phyloP scores from a whole-genome alignment of 1,140 invertebrate species.

The Phymastichus coffea region DNA sequence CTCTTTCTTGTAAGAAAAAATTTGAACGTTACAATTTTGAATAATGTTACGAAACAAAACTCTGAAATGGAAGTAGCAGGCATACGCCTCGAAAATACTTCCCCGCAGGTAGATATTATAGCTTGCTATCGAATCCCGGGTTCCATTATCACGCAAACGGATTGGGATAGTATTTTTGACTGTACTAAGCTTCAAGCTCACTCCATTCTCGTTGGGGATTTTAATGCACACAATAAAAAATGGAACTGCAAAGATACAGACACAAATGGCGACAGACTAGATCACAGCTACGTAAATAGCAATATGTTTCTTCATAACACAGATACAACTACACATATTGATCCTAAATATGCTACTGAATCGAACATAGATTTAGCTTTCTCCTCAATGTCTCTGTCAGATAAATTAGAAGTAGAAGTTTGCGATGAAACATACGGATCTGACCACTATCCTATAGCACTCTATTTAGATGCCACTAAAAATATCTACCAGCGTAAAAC shows the following conservation, averaged over 20 bases:
- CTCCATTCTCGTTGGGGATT: too few relatives aligned
- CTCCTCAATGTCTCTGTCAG: not conserved
- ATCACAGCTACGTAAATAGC: not conserved
- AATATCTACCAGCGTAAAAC: too few relatives aligned
- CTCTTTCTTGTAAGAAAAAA: not conserved
- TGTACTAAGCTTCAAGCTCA: not conserved
- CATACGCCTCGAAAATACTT: not conserved
- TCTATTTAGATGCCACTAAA: not conserved
- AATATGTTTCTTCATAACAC: not conserved
- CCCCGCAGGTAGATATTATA: too few relatives aligned
- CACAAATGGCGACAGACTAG: not conserved
- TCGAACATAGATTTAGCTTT: not conserved
- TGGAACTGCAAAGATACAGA: not conserved
- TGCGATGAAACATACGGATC: not conserved
- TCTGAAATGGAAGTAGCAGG: too few relatives aligned
- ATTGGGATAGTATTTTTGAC: not conserved
- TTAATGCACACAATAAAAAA: not conserved
- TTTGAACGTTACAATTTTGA: too few relatives aligned
- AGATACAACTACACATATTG: not conserved
- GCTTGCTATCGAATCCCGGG: too few relatives aligned
- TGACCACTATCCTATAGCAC: not conserved
- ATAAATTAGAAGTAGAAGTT: conserved; percentile 35
- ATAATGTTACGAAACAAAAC: too few relatives aligned
- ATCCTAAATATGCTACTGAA: not conserved
- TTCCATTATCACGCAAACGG: not conserved